Conservation (phyloP, 2,113 vertebrate species). For the Pituophis catenifer region DNA sequence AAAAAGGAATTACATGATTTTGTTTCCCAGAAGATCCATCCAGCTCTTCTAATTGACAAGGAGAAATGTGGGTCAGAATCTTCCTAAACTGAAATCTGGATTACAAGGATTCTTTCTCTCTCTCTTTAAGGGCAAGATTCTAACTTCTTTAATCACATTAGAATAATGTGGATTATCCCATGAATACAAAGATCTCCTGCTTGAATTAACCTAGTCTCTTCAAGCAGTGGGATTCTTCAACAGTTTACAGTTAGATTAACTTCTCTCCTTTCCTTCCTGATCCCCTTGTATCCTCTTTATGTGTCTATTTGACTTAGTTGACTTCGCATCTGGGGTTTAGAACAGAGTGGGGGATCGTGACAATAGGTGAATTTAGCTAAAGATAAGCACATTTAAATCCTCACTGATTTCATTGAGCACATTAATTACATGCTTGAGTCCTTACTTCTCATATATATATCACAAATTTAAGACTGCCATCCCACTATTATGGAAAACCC, state of each 20-base stretch:
- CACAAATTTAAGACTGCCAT: neutral
- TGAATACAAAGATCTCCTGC: constrained; percentile 23
- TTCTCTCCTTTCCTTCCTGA: neutral
- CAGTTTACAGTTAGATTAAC: neutral
- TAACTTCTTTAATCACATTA: constrained; percentile 23
- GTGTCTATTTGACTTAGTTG: neutral
- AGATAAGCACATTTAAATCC: neutral
- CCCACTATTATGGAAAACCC: neutral
- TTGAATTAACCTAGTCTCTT: neutral
- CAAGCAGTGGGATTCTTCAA: neutral
- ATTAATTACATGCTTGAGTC: neutral
- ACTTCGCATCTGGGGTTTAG: neutral
- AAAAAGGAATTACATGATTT: constrained; percentile 17
- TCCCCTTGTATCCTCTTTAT: neutral
- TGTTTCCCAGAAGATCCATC: neutral
- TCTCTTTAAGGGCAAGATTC: neutral
- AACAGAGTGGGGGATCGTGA: neutral
- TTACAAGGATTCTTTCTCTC: constrained; percentile 8
- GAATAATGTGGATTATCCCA: constrained; percentile 28
- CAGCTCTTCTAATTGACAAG: neutral
- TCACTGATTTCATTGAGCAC: neutral
- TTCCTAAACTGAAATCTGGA: constrained; percentile 41
- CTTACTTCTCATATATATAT: neutral
- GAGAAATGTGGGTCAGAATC: constrained; percentile 1
- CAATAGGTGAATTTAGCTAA: neutral